phyloP scores from a whole-genome alignment of 2,797 vertebrate species.

The Parambassis ranga region DNA sequence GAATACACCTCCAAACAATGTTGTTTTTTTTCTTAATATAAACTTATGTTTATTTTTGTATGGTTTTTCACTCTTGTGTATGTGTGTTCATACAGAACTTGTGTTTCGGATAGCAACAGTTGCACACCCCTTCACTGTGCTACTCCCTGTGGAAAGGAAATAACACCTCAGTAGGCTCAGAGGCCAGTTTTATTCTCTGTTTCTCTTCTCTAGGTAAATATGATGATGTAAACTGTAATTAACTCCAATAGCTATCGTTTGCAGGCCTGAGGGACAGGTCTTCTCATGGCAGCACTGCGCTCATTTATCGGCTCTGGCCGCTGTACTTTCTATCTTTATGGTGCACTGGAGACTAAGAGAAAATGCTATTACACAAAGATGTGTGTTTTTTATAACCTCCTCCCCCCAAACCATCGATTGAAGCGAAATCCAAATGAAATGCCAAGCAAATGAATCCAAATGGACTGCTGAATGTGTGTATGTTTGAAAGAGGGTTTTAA shows the following conservation, averaged over 20 bases:
- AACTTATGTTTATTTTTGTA: too few relatives aligned
- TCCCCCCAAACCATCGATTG: slow-evolving; percentile 51
- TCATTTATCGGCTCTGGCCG: slow-evolving; percentile 68
- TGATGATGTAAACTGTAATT: slow-evolving; percentile 80
- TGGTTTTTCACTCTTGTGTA: too few relatives aligned
- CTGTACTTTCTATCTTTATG: slow-evolving; percentile 67
- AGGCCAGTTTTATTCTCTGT: slow-evolving; percentile 68
- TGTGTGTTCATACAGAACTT: slow-evolving; percentile 10
- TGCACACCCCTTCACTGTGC: neutral
- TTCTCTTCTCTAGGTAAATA: slow-evolving; percentile 75
- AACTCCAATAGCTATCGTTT: slow-evolving; percentile 75
- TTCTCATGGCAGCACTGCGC: slow-evolving; percentile 61
- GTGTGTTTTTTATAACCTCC: slow-evolving; percentile 46
- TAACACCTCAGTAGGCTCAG: slow-evolving; percentile 56
- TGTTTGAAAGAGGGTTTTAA: slow-evolving; percentile 64
- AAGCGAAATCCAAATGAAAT: slow-evolving; percentile 74
- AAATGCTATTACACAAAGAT: slow-evolving; percentile 73
- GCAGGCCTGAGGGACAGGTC: slow-evolving; percentile 69
- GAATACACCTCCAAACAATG: too few relatives aligned
- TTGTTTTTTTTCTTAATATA: too few relatives aligned
- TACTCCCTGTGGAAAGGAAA: too few relatives aligned
- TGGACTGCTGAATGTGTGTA: slow-evolving; percentile 54
- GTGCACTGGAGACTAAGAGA: slow-evolving; percentile 65
- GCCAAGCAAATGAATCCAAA: slow-evolving; percentile 72
- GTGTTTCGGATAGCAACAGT: slow-evolving; percentile 30